Evolutionary conservation across 2,888 invertebrate species (phyloP).

Genomic region (Sphinx pinastri): DNA sequence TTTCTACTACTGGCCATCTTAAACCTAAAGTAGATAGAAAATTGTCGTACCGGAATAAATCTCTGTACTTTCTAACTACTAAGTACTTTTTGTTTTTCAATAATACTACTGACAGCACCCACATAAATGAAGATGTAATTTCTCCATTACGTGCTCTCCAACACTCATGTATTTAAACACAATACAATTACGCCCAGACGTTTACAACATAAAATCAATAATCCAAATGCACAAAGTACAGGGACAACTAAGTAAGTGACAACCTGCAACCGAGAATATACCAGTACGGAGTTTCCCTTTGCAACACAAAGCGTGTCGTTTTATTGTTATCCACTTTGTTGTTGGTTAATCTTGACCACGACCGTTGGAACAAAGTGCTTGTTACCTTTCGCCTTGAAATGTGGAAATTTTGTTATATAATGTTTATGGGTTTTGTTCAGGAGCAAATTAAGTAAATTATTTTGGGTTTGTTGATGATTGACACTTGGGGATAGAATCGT

Average conservation of each 20-base stretch:
- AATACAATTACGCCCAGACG: not conserved
- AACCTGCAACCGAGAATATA: slow-evolving; percentile 40
- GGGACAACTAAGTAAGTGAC: slow-evolving; percentile 41
- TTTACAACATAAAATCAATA: slow-evolving; percentile 25
- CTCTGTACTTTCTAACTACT: no score
- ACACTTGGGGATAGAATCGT: no score
- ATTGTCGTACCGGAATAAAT: no score
- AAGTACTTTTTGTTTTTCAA: no score
- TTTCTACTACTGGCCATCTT: no score
- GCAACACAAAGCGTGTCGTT: slow-evolving; percentile 39
- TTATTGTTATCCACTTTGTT: slow-evolving; percentile 43
- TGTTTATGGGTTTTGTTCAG: not conserved
- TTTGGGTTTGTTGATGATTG: no score
- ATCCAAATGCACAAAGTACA: slow-evolving; percentile 21
- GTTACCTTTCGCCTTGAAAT: not conserved
- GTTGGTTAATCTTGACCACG: slow-evolving; percentile 40
- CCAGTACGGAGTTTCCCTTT: slow-evolving; percentile 30
- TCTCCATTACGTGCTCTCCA: no score
- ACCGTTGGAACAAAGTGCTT: not conserved
- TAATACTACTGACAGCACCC: no score
- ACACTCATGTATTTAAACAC: not conserved
- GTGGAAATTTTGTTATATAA: no score
- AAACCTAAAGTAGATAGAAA: no score
- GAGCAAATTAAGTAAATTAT: not conserved
- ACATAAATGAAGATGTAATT: no score